A percentile compares a stretch with the other conserved stretches of the same genome.
Evolutionary conservation across 2,888 invertebrate species (phyloP).

Genomic region (Andrena flavipes): DNA sequence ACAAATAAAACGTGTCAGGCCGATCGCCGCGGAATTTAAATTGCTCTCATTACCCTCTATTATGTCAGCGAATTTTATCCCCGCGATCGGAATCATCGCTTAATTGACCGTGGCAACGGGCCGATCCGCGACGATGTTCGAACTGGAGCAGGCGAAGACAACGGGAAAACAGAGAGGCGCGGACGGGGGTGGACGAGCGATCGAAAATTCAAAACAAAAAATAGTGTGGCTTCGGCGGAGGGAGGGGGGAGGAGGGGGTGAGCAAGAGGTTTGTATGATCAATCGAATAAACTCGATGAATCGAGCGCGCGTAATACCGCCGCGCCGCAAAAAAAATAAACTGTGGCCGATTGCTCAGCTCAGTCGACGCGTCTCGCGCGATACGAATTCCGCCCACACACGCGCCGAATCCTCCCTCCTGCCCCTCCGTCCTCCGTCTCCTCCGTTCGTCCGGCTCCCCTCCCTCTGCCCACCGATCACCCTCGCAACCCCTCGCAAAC

Average conservation of each 20-base stretch:
- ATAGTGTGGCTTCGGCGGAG: no score
- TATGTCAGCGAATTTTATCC: slow-evolving; percentile 32
- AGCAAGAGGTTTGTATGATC: slow-evolving; percentile 66
- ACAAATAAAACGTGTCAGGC: slow-evolving; percentile 55
- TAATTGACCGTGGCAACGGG: slow-evolving; percentile 1
- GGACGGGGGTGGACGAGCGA: background rate
- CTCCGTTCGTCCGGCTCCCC: slow-evolving; percentile 21
- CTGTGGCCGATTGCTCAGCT: slow-evolving; percentile 70
- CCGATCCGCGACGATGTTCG: background rate
- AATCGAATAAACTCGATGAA: slow-evolving; percentile 76
- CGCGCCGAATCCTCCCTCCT: slow-evolving; percentile 28
- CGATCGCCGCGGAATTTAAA: slow-evolving; percentile 55
- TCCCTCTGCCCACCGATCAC: slow-evolving; percentile 1
- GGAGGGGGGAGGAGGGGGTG: slow-evolving; percentile 20
- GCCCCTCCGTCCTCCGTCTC: slow-evolving; percentile 27
- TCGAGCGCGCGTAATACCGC: slow-evolving; percentile 77
- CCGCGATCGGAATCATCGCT: slow-evolving; percentile 9
- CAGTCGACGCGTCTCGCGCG: slow-evolving; percentile 43
- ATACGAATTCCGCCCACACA: slow-evolving; percentile 56
- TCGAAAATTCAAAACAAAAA: background rate
- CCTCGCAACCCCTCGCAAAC: background rate
- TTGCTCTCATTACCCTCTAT: slow-evolving; percentile 50
- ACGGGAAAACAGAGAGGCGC: background rate
- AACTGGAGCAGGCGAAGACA: background rate
- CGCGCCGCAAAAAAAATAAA: slow-evolving; percentile 70